Percentiles rank a stretch among this genome's conserved stretches.
Evolutionary conservation across 2,888 invertebrate genomes (phyloP).

Genomic region (Scaptomyza parva): DNA sequence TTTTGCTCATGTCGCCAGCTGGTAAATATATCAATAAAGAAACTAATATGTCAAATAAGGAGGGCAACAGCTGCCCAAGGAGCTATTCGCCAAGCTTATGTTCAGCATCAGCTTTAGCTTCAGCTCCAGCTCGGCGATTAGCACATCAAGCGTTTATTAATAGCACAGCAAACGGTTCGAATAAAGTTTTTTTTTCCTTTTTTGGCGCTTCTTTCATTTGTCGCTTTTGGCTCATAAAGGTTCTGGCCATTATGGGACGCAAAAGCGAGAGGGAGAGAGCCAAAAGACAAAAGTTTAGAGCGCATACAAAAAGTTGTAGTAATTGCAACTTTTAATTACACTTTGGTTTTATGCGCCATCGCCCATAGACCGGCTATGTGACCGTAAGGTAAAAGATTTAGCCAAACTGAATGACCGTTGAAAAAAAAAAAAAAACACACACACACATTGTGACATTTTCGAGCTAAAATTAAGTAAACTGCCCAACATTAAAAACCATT

Average conservation of each 20-base stretch:
- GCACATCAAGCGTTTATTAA: constrained; percentile 80
- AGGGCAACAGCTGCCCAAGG: constrained; percentile 52
- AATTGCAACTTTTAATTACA: constrained; percentile 76
- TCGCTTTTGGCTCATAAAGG: constrained; percentile 47
- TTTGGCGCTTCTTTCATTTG: background rate
- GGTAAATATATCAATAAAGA: constrained; percentile 80
- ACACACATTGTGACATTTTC: too few species aligned
- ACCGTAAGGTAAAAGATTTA: constrained; percentile 46
- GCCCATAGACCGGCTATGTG: constrained; percentile 18
- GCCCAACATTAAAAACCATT: too few species aligned
- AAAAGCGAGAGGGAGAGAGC: too few species aligned
- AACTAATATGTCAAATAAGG: constrained; percentile 77
- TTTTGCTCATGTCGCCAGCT: constrained; percentile 55
- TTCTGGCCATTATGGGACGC: constrained; percentile 45
- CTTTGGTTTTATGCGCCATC: constrained; percentile 52
- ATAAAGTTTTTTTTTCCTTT: constrained; percentile 46
- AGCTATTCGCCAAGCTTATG: constrained; percentile 31
- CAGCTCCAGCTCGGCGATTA: constrained; percentile 61
- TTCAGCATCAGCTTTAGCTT: background rate
- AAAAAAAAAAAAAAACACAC: too few species aligned
- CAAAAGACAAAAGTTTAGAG: constrained; percentile 73
- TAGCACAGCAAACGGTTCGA: constrained; percentile 58
- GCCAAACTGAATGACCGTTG: constrained; percentile 13
- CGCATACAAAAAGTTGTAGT: constrained; percentile 65
- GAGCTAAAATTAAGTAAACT: too few species aligned